phyloP scores from a whole-genome alignment of 2,113 vertebrate species.

The Calyptommatus sinebrachiatus region DNA sequence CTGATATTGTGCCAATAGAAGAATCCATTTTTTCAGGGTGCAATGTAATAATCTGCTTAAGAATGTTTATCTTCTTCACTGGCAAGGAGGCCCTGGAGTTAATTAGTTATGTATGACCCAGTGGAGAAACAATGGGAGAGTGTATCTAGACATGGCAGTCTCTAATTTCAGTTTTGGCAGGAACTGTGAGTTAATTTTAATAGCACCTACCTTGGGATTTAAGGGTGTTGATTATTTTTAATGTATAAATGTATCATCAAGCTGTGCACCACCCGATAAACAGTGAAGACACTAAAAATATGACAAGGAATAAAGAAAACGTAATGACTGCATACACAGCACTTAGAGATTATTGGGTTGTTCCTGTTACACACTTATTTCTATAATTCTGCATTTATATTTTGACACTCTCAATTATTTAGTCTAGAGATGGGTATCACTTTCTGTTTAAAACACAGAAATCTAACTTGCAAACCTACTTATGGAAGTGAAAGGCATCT shows the following conservation, averaged over 20 bases:
- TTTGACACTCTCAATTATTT: not conserved
- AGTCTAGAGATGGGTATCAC: not conserved
- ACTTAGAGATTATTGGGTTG: not conserved
- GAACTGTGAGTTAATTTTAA: constrained; percentile 8
- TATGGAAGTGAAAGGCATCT: not conserved
- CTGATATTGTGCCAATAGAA: not conserved
- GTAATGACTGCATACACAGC: not conserved
- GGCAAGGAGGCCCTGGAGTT: not conserved
- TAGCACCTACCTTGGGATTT: not conserved
- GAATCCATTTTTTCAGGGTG: not conserved
- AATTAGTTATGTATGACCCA: constrained; percentile 3
- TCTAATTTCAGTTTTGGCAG: constrained; percentile 23
- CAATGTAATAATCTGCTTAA: constrained; percentile 5
- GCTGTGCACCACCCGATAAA: not conserved
- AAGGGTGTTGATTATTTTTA: not conserved
- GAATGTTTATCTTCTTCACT: constrained; percentile 8
- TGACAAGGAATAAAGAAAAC: not conserved
- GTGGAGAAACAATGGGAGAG: constrained; percentile 7
- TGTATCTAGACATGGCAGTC: not conserved
- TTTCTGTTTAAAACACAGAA: not conserved
- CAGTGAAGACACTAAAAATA: not conserved
- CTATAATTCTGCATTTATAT: not conserved
- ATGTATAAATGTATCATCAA: not conserved
- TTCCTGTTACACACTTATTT: not conserved
- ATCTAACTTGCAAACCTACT: not conserved